Conservation (phyloP, 2,888 invertebrate species). For the Pristionchus mayeri region DNA sequence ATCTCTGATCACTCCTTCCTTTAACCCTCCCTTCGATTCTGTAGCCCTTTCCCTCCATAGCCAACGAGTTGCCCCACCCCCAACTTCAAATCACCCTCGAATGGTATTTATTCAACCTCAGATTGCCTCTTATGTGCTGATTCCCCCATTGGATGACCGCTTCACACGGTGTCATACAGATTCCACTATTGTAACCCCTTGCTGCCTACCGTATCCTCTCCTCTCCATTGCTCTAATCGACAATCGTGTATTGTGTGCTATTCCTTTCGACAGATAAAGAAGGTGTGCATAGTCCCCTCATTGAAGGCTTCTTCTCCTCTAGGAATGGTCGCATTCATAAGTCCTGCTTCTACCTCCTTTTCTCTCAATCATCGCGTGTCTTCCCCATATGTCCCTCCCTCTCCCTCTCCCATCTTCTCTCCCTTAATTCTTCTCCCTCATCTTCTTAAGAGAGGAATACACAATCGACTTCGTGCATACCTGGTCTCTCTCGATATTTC, state of each 20-base stretch:
- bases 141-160: not conserved
- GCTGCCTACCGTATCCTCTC: not conserved
- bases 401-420: not conserved
- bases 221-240: slow-evolving; percentile 28
- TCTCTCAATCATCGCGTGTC: slow-evolving; percentile 43
- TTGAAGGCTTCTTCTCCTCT: not conserved
- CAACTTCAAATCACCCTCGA: not conserved
- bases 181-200: not conserved
- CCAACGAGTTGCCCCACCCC: not conserved
- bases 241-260: slow-evolving; percentile 42
- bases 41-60: not conserved
- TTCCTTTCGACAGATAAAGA: slow-evolving; percentile 10
- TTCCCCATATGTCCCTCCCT: slow-evolving; percentile 29
- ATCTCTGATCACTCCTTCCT: not conserved
- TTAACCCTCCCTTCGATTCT: slow-evolving; percentile 24
- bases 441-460: slow-evolving; percentile 40
- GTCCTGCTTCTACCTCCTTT: slow-evolving; percentile 11
- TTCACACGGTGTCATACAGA: slow-evolving; percentile 21
- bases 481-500: slow-evolving; percentile 37
- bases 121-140: slow-evolving; percentile 45
- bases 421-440: slow-evolving; percentile 39
- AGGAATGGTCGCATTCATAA: slow-evolving; percentile 24
- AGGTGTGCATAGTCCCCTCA: not conserved
- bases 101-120: slow-evolving; percentile 30
- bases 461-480: slow-evolving; percentile 46